Conservation (phyloP, 2,113 vertebrate genomes). For the Rhinopithecus roxellana region DNA sequence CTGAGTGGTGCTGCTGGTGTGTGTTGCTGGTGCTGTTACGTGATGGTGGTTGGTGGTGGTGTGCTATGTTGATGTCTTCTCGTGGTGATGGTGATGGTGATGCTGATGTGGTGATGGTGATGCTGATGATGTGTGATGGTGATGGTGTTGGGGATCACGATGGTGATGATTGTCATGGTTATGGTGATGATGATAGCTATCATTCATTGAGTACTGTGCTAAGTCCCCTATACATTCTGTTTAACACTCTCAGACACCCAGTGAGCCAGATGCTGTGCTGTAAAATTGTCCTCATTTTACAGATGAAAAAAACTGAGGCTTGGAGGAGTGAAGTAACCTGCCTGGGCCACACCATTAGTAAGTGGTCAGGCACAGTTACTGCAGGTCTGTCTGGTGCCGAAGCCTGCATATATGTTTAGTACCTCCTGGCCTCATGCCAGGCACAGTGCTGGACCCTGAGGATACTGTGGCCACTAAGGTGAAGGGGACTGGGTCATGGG, state of each 20-base stretch:
- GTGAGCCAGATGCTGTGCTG: background rate
- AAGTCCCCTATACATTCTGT: background rate
- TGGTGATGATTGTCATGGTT: background rate
- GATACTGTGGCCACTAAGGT: background rate
- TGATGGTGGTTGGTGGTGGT: too few relatives aligned
- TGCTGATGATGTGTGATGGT: background rate
- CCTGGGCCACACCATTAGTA: background rate
- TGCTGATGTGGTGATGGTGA: background rate
- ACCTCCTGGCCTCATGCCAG: background rate
- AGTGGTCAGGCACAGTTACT: background rate
- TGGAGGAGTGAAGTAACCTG: background rate
- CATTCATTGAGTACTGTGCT: background rate
- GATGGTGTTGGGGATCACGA: background rate
- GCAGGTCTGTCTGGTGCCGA: background rate
- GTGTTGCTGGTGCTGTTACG: too few relatives aligned
- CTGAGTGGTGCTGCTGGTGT: too few relatives aligned
- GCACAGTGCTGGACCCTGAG: background rate
- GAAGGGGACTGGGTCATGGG: background rate
- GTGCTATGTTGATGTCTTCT: too few relatives aligned
- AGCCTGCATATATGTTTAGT: background rate
- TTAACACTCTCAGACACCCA: background rate
- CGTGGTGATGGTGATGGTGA: rapidly evolving
- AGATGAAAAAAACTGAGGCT: background rate
- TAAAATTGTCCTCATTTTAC: background rate
- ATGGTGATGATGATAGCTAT: background rate